Percentiles rank a stretch among this genome's conserved stretches.
Conservation (phyloP, 30 jellyfish, hydroid and myxozoan genomes). For the Pelagia noctiluca region DNA sequence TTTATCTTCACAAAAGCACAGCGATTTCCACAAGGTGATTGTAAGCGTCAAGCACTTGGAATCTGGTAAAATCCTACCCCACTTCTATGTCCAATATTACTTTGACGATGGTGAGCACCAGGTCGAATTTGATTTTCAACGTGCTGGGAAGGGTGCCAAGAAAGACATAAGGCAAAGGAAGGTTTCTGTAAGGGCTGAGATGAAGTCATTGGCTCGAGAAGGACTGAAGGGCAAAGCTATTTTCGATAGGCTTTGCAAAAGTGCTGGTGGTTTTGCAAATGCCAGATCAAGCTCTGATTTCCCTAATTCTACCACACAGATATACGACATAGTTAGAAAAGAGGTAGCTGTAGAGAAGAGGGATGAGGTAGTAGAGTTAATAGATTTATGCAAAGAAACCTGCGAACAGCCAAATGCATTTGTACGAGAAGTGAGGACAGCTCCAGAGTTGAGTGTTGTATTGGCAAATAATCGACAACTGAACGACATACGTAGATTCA, state of each 20-base stretch:
- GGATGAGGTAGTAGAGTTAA: constrained; percentile 30
- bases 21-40: neutral
- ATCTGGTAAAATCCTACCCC: neutral
- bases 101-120: neutral
- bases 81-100: neutral
- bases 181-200: neutral
- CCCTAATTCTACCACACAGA: constrained; percentile 35
- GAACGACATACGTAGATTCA: constrained; percentile 34
- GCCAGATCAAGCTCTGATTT: constrained; percentile 44
- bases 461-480: constrained; percentile 41
- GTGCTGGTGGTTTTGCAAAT: constrained; percentile 52
- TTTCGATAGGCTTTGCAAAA: too few relatives aligned
- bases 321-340: constrained; percentile 32
- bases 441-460: constrained; percentile 55
- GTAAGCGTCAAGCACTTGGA: neutral
- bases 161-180: neutral
- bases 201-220: constrained; percentile 22
- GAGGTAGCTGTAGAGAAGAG: constrained; percentile 22
- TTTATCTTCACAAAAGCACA: neutral
- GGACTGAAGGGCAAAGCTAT: constrained; percentile 45
- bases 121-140: neutral
- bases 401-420: constrained; percentile 19
- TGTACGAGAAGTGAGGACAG: constrained; percentile 53
- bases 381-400: constrained; percentile 24
- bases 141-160: neutral